Percentiles rank a stretch among this genome's conserved stretches.
Conservation (phyloP, 2,888 invertebrate genomes). For the Drosophila trichaetosa region DNA sequence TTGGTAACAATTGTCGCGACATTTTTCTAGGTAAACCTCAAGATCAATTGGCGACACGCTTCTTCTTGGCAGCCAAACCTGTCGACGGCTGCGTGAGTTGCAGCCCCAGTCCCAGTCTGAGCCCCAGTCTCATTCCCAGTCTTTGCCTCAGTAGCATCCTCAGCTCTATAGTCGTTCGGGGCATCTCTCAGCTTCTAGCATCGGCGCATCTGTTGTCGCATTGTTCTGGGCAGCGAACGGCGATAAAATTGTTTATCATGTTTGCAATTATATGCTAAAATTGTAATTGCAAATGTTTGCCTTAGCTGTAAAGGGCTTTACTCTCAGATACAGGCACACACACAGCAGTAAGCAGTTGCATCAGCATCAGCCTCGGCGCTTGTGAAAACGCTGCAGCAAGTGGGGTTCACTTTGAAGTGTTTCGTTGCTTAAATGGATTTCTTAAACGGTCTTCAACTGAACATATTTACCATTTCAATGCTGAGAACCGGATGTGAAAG, state of each 20-base stretch:
- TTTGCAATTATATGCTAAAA: constrained; percentile 81
- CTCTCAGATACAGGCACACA: constrained; percentile 50
- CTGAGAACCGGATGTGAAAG: constrained; percentile 78
- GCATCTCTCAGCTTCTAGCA: constrained; percentile 21
- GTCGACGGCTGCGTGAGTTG: constrained; percentile 68
- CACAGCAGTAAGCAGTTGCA: neutral
- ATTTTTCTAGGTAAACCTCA: constrained; percentile 84
- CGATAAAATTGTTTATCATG: constrained; percentile 80
- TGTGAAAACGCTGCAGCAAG: constrained; percentile 36
- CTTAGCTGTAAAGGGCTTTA: constrained; percentile 72
- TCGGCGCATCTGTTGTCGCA: constrained; percentile 46
- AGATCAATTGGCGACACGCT: constrained; percentile 84
- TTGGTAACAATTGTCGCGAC: constrained; percentile 81
- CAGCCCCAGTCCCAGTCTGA: constrained; percentile 26
- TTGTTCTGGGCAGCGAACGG: constrained; percentile 53
- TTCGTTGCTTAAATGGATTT: constrained; percentile 78
- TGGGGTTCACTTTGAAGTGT: constrained; percentile 73
- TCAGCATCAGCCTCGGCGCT: constrained; percentile 14
- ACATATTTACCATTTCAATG: constrained; percentile 59
- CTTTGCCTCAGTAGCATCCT: constrained; percentile 7
- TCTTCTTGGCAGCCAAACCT: constrained; percentile 77
- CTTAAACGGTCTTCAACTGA: constrained; percentile 78
- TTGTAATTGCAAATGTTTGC: constrained; percentile 81
- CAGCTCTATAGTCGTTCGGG: constrained; percentile 18
- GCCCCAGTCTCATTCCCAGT: constrained; percentile 1